A percentile compares a stretch with the other conserved stretches of the same genome.
Conservation (phyloP, 2,888 invertebrate species). For the Lomographa bimaculata region DNA sequence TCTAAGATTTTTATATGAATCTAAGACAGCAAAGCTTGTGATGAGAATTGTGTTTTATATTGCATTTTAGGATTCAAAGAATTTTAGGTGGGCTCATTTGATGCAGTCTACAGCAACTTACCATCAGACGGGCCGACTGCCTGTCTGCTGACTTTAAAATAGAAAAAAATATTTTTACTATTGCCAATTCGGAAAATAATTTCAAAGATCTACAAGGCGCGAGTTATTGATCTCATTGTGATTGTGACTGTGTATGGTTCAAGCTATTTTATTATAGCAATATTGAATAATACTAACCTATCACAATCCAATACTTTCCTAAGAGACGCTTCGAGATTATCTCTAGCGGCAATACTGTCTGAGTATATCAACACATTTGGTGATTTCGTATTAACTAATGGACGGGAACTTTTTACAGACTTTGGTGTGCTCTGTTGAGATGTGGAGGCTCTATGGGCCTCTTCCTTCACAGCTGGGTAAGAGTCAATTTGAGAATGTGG, state of each 20-base stretch:
- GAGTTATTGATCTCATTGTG: slow-evolving; percentile 24
- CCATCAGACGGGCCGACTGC: slow-evolving; percentile 39
- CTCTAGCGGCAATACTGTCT: slow-evolving; percentile 89
- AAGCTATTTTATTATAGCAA: slow-evolving; percentile 25
- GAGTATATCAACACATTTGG: slow-evolving; percentile 92
- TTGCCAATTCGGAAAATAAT: slow-evolving; percentile 29
- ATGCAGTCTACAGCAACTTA: slow-evolving; percentile 33
- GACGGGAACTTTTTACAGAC: slow-evolving; percentile 75
- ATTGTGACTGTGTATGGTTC: slow-evolving; percentile 28
- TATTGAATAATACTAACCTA: slow-evolving; percentile 77
- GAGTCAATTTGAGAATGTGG: slow-evolving; percentile 55
- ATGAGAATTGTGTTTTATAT: background rate
- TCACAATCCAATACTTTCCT: slow-evolving; percentile 87
- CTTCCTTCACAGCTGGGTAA: slow-evolving; percentile 56
- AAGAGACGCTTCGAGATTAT: slow-evolving; percentile 88
- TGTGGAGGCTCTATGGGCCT: slow-evolving; percentile 47
- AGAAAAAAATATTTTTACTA: slow-evolving; percentile 30
- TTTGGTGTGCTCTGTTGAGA: slow-evolving; percentile 62
- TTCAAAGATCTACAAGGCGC: slow-evolving; percentile 29
- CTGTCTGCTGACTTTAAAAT: slow-evolving; percentile 38
- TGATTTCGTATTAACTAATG: slow-evolving; percentile 86
- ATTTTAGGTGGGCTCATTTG: slow-evolving; percentile 12
- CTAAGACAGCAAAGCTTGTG: slow-evolving; percentile 14
- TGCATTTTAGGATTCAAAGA: slow-evolving; percentile 20
- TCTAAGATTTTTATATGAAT: background rate